Evolutionary conservation across 1,140 invertebrate genomes (phyloP).

Genomic region (Oryctes rhinoceros): DNA sequence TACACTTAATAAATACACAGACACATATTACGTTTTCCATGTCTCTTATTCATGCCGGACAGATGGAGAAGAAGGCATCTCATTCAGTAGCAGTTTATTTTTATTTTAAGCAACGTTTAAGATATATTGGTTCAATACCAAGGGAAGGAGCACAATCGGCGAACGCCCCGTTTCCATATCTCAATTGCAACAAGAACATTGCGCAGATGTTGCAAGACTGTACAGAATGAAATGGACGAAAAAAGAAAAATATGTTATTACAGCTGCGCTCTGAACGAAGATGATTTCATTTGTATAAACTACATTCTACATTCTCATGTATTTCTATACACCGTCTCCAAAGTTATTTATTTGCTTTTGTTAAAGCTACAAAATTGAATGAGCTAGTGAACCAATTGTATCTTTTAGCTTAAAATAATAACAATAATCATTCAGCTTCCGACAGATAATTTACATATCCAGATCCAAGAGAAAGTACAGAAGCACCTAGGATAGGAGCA

Average conservation of each 20-base stretch:
- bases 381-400: too few relatives aligned
- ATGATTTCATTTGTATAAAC: conserved; percentile 5
- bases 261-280: conserved; percentile 4
- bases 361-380: too few relatives aligned
- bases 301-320: neutral
- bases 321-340: neutral
- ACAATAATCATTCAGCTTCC: too few relatives aligned
- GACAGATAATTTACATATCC: too few relatives aligned
- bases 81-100: neutral
- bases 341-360: too few relatives aligned
- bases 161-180: neutral
- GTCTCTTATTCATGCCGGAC: neutral
- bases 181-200: neutral
- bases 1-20: neutral
- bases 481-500: too few relatives aligned
- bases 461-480: too few relatives aligned
- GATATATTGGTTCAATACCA: neutral
- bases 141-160: neutral
- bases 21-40: neutral
- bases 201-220: conserved; percentile 5
- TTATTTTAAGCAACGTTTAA: conserved; percentile 1
- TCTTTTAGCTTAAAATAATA: too few relatives aligned
- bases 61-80: neutral
- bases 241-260: neutral
- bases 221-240: neutral